A percentile compares a stretch with the other conserved stretches of the same genome.
phyloP scores from a whole-genome alignment of 2,113 vertebrate species.

The Muscicapa adusta region DNA sequence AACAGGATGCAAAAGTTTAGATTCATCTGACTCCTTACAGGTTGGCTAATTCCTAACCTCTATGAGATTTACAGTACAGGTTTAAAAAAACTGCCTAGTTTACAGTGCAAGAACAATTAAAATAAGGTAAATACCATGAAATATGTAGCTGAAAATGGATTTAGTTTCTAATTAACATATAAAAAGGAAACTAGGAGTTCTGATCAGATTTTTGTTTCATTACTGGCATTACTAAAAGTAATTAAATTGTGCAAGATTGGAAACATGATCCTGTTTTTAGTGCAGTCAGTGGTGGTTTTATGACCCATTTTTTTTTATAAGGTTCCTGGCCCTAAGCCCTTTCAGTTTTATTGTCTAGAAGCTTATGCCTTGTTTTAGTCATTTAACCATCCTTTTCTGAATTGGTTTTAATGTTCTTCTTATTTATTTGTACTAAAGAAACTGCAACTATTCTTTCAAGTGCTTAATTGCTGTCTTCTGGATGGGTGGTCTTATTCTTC shows the following conservation, averaged over 20 bases:
- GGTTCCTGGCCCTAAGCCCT: not conserved
- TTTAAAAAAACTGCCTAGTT: not conserved
- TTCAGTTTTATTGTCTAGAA: not conserved
- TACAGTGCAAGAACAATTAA: not conserved
- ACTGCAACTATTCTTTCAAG: not conserved
- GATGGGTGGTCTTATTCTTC: constrained; percentile 51
- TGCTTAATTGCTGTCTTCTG: not conserved
- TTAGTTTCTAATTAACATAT: not conserved
- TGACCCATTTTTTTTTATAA: not conserved
- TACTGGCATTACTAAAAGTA: not conserved
- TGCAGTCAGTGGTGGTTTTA: not conserved
- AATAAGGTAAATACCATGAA: not conserved
- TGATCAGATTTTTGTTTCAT: not conserved
- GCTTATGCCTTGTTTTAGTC: not conserved
- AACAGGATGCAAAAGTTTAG: not conserved
- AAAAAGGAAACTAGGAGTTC: not conserved
- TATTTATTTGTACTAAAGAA: constrained; percentile 9
- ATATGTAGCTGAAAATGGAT: not conserved
- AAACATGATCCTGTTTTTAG: not conserved
- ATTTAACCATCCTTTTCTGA: not conserved
- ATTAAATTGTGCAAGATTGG: not conserved
- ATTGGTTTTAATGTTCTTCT: constrained; percentile 24
- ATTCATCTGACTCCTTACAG: not conserved
- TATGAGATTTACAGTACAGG: not conserved
- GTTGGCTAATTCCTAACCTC: not conserved